These are phyloP conservation scores for Upupa epops DNA, from an alignment of 2,113 vertebrate genomes.

Conservation along the genomic window DNA sequence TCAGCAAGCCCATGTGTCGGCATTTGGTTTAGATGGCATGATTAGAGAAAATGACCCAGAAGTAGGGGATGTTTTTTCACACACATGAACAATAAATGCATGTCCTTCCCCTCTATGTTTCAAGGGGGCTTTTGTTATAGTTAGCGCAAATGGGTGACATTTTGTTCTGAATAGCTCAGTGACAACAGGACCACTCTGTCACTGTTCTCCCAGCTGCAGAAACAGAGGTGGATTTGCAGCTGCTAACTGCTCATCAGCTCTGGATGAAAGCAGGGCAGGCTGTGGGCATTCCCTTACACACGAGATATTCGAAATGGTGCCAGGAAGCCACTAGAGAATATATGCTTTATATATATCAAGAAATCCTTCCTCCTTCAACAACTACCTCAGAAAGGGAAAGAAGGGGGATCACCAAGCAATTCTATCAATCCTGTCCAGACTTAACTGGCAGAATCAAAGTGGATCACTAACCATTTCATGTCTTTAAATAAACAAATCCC, in stretches of 20 bases:
- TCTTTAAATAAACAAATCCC: background rate
- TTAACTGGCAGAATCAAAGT: background rate
- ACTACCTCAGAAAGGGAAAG: background rate
- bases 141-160: background rate
- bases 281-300: background rate
- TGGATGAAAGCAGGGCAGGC: background rate
- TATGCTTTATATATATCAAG: background rate
- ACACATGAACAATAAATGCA: background rate
- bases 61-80: background rate
- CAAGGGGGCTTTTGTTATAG: background rate
- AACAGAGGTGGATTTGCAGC: background rate
- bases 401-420: background rate
- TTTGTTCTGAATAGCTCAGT: background rate
- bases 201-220: background rate
- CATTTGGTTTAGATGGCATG: background rate
- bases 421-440: background rate
- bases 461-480: background rate
- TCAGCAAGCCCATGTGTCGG: background rate
- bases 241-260: background rate
- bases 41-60: background rate
- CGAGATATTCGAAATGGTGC: background rate
- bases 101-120: background rate
- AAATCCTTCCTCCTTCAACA: background rate
- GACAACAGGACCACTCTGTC: background rate
- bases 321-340: background rate